A percentile compares a stretch with the other conserved stretches of the same genome.
phyloP scores from a whole-genome alignment of 2,113 vertebrate species.

The Baryphthengus martii region DNA sequence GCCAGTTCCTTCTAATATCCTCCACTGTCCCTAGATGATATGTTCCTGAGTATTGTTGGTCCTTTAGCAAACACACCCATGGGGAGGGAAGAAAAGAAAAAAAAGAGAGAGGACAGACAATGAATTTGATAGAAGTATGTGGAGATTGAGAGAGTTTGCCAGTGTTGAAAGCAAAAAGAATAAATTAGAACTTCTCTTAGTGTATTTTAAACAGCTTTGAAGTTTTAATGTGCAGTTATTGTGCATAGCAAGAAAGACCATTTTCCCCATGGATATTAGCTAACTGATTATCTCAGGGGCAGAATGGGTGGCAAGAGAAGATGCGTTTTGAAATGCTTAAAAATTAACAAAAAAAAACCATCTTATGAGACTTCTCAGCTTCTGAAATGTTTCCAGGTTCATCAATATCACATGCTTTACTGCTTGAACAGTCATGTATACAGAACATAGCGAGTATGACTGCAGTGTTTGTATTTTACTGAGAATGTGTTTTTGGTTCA shows the following conservation, averaged over 20 bases:
- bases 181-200: background rate
- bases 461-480: background rate
- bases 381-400: background rate
- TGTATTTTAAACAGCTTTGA: slow-evolving; percentile 10
- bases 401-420: background rate
- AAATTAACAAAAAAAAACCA: background rate
- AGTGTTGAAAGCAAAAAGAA: background rate
- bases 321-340: background rate
- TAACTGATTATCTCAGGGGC: background rate
- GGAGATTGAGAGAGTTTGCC: background rate
- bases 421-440: background rate
- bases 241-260: background rate
- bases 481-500: background rate
- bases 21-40: background rate
- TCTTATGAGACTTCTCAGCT: background rate
- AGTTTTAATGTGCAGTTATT: slow-evolving; percentile 15
- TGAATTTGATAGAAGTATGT: background rate
- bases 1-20: background rate
- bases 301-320: background rate
- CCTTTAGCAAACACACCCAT: background rate
- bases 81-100: background rate
- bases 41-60: background rate
- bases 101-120: background rate
- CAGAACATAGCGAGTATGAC: background rate
- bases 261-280: background rate